Base-by-base conservation (phyloP, 2,113 vertebrate species). In the Drymodes brunneopygia region DNA sequence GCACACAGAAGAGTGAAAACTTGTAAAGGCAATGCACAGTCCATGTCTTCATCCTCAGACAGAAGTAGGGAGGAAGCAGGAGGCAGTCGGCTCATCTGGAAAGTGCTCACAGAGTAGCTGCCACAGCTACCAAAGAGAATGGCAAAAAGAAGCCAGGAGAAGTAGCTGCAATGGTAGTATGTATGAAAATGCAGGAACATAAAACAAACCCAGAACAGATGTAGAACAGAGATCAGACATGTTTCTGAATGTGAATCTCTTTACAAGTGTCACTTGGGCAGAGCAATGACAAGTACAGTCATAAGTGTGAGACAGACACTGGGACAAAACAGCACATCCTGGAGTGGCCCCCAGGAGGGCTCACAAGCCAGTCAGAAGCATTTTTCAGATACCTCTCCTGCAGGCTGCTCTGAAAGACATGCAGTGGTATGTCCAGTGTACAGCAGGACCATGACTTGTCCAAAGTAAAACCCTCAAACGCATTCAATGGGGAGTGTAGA, bases 301-400 rank as follows among this genome's bases (percentile, higher is more conserved):
- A 66, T 13, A 35, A n/a, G 45, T 0, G 0, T 19, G 17, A 91
- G 72, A 80, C 15, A 48, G 31, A 28, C 2, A 25, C 3, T 16
- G 42, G 50, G 75, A 81, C 80, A 88, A 83, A 92, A 48, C 9
- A 36, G 27, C 77, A 66, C 0, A 2, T 74, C 72, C 60, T 47
- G 54, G 12, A 64, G n/a, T 1, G 6, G 38, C 25, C 50, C 48
- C 47, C 64, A 77, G 67, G 88, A 80, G 36, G 14, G 56, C n/a
- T 33, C 7, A 1, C 27, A 66, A 86, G 25, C 13, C 64, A 77
- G 25, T 80, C 15, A 27, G 23, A 17, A 71, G 31, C 17, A 25
- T 47, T 45, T 57, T 33, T 69, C 62, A 86, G 36, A 10, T 11
- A 44, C 19, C 17, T 70, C 61, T 83, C 50, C 50, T 56, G 47